phyloP scores from a whole-genome alignment of 2,888 invertebrate genomes.

The Nemapogon koenigi region DNA sequence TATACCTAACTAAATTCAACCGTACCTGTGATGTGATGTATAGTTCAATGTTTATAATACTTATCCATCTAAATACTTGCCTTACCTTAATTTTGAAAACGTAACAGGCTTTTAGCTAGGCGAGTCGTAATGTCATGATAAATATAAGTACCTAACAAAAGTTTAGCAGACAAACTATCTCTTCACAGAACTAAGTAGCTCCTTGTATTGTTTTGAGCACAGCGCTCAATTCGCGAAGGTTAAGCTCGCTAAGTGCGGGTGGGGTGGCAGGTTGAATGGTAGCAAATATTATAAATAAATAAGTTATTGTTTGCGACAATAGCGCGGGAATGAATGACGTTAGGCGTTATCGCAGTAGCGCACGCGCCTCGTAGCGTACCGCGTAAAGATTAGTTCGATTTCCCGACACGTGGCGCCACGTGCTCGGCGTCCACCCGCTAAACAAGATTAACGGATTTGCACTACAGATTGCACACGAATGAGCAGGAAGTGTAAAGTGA shows the following conservation, averaged over 20 bases:
- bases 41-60: too few relatives aligned
- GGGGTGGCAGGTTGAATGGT: constrained; percentile 56
- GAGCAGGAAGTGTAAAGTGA: constrained; percentile 63
- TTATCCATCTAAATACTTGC: too few relatives aligned
- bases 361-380: constrained; percentile 55
- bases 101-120: too few relatives aligned
- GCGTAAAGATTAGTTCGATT: constrained; percentile 59
- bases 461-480: constrained; percentile 65
- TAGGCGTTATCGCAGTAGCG: constrained; percentile 56
- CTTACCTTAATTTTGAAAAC: too few relatives aligned
- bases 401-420: constrained; percentile 47
- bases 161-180: too few relatives aligned
- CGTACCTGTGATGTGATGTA: too few relatives aligned
- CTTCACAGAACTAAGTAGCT: too few relatives aligned
- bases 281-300: constrained; percentile 64
- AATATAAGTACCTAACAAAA: too few relatives aligned
- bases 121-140: too few relatives aligned
- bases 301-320: constrained; percentile 60
- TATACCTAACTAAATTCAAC: too few relatives aligned
- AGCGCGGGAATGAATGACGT: constrained; percentile 59
- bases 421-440: constrained; percentile 33
- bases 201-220: too few relatives aligned
- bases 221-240: constrained; percentile 16
- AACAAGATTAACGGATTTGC: constrained; percentile 65
- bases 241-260: constrained; percentile 26